These are phyloP conservation scores for Ptychodera flava DNA, from an alignment of 35 echinoderm and acorn worm species.

Conservation along the genomic window DNA sequence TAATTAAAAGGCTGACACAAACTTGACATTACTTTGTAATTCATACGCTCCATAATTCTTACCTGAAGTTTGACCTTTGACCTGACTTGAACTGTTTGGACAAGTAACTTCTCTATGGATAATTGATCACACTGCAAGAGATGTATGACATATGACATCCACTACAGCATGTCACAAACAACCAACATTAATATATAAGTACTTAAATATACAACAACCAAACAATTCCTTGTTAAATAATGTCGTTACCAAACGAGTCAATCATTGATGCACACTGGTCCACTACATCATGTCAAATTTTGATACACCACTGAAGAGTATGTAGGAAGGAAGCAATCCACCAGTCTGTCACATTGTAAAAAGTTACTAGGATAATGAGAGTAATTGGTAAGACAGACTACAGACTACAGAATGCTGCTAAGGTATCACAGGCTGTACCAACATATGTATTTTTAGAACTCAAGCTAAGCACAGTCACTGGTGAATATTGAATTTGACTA, in stretches of 20 bases:
- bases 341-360: too few species aligned
- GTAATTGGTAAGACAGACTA: too few species aligned
- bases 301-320: not conserved
- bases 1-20: too few species aligned
- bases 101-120: conserved; percentile 83
- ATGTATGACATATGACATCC: not conserved
- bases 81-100: conserved; percentile 78
- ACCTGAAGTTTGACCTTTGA: conserved; percentile 75
- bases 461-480: too few species aligned
- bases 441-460: too few species aligned
- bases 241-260: too few species aligned
- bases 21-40: too few species aligned
- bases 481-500: too few species aligned
- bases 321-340: too few species aligned
- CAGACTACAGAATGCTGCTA: not conserved
- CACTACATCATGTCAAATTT: not conserved
- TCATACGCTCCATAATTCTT: too few species aligned
- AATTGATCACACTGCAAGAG: conserved; percentile 80
- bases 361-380: too few species aligned
- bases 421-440: too few species aligned
- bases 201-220: not conserved
- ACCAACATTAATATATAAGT: not conserved
- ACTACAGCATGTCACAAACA: not conserved
- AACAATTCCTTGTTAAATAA: not conserved
- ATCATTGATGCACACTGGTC: not conserved